Evolutionary conservation across 2,113 vertebrate species (phyloP), one percentile per base, ranked within the genome.

Genomic region (Nesoenas mayeri): DNA sequence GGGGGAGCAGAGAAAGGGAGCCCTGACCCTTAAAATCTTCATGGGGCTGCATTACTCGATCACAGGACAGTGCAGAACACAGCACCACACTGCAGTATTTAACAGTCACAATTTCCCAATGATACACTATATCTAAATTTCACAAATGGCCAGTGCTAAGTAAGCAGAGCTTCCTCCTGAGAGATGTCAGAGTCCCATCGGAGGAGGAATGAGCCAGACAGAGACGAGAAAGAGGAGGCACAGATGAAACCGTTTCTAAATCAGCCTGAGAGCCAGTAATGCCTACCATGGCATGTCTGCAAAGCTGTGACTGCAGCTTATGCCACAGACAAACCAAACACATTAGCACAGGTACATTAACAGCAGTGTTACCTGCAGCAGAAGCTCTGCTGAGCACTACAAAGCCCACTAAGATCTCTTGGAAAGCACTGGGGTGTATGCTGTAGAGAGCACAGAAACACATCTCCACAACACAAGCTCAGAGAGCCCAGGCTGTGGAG

Each of bases 201-300:
- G 48, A 32, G 38, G 29, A 75, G 44, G 53, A 93, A 64, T 61
- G 18, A 93, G 44, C 17, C 79, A 77, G 32, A 0, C 79, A 73
- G 34, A 0, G 2, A 42, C 0, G 2, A 79, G 57, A 67, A 82
- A 80, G n/a, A 67, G n/a, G 60, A 53, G 28, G 32, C 34, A 53
- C 67, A 65, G 75, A 24, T 79, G 62, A 47, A 62, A 83, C 10
- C 15, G 34, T 56, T 93, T 75, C 64, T 73, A 12, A 29, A 65
- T 34, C 36, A 80, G 69, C 29, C 84, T 71, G 47, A 7, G 13
- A 5, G 2, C 34, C 57, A 34, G 48, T 25, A 34, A 24, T 3
- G 0, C 61, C 21, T 36, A n/a, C 25, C 0, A 0, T 19, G 44
- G 69, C 17, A 24, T 1, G 17, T 34, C 40, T 73, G 81, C 58